Conservation (phyloP, 1,140 invertebrate genomes). For the Drosophila kurseongensis region DNA sequence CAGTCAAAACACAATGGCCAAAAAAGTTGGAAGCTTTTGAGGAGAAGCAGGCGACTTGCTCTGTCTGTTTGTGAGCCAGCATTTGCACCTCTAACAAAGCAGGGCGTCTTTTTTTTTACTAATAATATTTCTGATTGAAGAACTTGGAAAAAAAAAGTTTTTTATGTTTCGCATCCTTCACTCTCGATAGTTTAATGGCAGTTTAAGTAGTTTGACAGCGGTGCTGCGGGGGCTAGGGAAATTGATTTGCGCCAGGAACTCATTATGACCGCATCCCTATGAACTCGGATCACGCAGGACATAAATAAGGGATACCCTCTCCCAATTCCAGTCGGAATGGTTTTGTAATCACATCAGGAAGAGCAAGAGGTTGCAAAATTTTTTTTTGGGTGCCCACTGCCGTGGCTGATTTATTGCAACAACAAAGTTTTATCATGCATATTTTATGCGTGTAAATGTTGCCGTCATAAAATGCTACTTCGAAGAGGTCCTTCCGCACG, state of each 20-base stretch:
- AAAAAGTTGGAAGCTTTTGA: conserved; percentile 25
- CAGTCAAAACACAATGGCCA: conserved; percentile 71
- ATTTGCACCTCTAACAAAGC: conserved; percentile 78
- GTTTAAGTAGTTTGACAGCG: conserved; percentile 80
- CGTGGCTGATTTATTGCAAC: conserved; percentile 75
- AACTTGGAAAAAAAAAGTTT: conserved; percentile 8
- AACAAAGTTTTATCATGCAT: conserved; percentile 84
- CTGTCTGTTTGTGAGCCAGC: conserved; percentile 41
- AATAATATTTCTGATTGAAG: conserved; percentile 64
- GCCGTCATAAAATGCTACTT: conserved; percentile 78
- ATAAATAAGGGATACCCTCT: conserved; percentile 58
- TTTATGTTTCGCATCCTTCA: conserved; percentile 19
- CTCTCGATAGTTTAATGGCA: conserved; percentile 82
- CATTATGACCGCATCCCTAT: conserved; percentile 34
- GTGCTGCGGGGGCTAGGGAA: conserved; percentile 24
- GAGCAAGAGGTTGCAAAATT: conserved; percentile 59
- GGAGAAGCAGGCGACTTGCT: conserved; percentile 16
- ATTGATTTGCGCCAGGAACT: conserved; percentile 27
- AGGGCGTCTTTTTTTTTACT: conserved; percentile 63
- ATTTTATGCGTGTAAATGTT: conserved; percentile 84
- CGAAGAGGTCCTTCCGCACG: conserved; percentile 30
- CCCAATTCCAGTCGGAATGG: conserved; percentile 58
- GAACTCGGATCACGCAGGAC: conserved; percentile 59
- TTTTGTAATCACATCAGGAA: conserved; percentile 72
- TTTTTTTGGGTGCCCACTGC: conserved; percentile 32